Conservation (phyloP, 2,797 vertebrate genomes). For the Moxostoma hubbsi region DNA sequence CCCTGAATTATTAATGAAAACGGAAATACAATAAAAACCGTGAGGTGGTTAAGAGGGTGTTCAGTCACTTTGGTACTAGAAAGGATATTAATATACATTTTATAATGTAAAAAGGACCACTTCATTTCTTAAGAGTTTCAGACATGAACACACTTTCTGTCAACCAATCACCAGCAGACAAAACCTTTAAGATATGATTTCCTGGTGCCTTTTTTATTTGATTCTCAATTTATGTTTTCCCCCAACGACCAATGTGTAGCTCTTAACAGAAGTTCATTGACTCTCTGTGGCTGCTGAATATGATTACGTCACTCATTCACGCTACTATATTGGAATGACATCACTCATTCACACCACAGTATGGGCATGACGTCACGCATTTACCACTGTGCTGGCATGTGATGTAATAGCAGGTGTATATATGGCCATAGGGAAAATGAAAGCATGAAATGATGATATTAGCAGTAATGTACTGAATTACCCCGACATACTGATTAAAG, state of each 20-base stretch:
- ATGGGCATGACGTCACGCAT: slow-evolving; percentile 52
- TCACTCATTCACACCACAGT: slow-evolving; percentile 39
- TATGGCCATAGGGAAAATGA: not conserved
- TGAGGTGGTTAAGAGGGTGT: not conserved
- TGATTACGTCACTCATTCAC: slow-evolving; percentile 53
- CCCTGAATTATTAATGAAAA: not conserved
- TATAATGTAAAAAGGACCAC: too few species aligned
- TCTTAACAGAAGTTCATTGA: not conserved
- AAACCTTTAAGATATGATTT: too few species aligned
- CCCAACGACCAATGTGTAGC: too few species aligned
- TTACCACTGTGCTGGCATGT: slow-evolving; percentile 30
- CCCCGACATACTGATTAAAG: too few species aligned
- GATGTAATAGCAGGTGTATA: slow-evolving; percentile 52
- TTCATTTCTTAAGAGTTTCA: too few species aligned
- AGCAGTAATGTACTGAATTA: not conserved
- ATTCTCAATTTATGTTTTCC: too few species aligned
- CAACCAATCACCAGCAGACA: too few species aligned
- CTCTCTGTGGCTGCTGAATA: slow-evolving; percentile 10
- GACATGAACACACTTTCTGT: too few species aligned
- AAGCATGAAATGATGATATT: not conserved
- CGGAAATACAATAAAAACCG: not conserved
- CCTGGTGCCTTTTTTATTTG: too few species aligned
- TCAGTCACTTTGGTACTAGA: not conserved
- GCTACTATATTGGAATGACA: slow-evolving; percentile 33
- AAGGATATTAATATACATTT: too few species aligned